Conservation (phyloP, 2,888 invertebrate species). For the Xestia rhomboidea region DNA sequence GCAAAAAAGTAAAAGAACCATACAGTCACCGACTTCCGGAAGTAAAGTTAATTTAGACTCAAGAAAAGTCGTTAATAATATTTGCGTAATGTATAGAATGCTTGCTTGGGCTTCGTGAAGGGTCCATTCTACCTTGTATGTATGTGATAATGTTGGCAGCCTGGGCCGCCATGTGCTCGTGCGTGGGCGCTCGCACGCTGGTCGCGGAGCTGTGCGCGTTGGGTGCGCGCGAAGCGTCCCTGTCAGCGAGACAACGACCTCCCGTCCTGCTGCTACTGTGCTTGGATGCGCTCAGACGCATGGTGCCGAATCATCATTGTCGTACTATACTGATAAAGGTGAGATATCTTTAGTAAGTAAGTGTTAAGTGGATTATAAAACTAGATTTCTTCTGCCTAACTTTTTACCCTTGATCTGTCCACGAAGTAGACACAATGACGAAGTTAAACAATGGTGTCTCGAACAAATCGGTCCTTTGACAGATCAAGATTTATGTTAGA, state of each 20-base stretch:
- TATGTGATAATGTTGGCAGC: conserved; percentile 70
- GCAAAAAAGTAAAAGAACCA: background rate
- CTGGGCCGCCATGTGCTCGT: conserved; percentile 81
- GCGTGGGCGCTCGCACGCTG: conserved; percentile 81
- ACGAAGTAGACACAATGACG: too few species aligned
- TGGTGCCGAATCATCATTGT: conserved; percentile 91
- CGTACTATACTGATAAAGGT: conserved; percentile 92
- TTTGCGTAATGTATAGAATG: too few species aligned
- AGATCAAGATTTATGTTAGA: too few species aligned
- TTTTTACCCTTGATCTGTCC: too few species aligned
- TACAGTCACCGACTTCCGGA: background rate
- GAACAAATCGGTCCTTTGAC: too few species aligned
- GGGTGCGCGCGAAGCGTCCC: conserved; percentile 74
- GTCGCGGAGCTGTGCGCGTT: conserved; percentile 76
- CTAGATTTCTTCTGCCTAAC: background rate
- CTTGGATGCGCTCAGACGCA: conserved; percentile 83
- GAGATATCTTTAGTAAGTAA: conserved; percentile 29
- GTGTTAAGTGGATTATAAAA: too few species aligned
- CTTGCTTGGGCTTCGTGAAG: too few species aligned
- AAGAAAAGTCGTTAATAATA: too few species aligned
- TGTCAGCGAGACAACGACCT: conserved; percentile 64
- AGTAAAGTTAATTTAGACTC: background rate
- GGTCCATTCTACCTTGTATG: background rate
- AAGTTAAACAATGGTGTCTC: too few species aligned
- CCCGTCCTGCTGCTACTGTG: conserved; percentile 75